A percentile compares a stretch with the other conserved stretches of the same genome.
Evolutionary conservation across 2,113 vertebrate species (phyloP).

Genomic region (Brachionichthys hirsutus): DNA sequence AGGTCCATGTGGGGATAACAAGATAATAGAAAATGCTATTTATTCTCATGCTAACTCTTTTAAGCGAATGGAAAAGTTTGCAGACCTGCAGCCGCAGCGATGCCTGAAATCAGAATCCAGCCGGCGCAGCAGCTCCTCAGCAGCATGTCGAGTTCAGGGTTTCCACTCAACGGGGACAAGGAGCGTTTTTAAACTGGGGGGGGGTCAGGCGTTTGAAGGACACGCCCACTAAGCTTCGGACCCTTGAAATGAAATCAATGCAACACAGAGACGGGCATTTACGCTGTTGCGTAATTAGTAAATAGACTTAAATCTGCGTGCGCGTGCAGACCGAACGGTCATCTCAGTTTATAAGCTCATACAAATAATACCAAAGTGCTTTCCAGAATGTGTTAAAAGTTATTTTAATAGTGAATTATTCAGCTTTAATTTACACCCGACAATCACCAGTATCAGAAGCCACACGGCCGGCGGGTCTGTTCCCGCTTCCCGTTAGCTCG

Average conservation of each 20-base stretch:
- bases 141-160: slow-evolving; percentile 39
- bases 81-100: slow-evolving; percentile 46
- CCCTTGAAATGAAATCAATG: not conserved
- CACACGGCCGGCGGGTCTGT: too few relatives aligned
- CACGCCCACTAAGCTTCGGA: slow-evolving; percentile 3
- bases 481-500: too few relatives aligned
- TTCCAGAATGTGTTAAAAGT: too few relatives aligned
- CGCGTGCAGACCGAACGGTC: not conserved
- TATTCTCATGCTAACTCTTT: too few relatives aligned
- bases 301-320: not conserved
- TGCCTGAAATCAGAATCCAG: slow-evolving; percentile 4
- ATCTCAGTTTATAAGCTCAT: too few relatives aligned
- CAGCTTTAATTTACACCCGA: too few relatives aligned
- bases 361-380: too few relatives aligned
- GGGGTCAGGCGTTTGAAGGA: not conserved
- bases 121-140: slow-evolving; percentile 26
- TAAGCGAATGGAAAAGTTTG: not conserved
- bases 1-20: too few relatives aligned
- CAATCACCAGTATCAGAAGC: too few relatives aligned
- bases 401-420: too few relatives aligned
- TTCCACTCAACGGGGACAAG: not conserved
- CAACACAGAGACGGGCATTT: not conserved
- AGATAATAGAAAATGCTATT: too few relatives aligned
- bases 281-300: not conserved
- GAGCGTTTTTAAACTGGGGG: not conserved